These are phyloP conservation scores for Philhelius pedissequus DNA, from an alignment of 2,888 invertebrate genomes.

Conservation along the genomic window DNA sequence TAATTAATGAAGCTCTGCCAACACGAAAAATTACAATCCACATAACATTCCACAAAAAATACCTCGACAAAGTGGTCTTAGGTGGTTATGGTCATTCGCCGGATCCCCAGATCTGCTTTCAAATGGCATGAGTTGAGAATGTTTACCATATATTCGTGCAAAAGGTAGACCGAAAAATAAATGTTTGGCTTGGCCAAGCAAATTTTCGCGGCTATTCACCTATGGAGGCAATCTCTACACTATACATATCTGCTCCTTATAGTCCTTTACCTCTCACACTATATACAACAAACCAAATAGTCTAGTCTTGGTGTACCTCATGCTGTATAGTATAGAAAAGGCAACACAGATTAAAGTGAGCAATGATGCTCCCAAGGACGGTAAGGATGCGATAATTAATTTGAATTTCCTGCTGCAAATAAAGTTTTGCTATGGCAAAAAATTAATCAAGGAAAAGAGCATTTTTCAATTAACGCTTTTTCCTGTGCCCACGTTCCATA, in stretches of 20 bases:
- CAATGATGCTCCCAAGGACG: conserved; percentile 54
- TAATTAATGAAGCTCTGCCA: conserved; percentile 65
- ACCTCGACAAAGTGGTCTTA: conserved; percentile 65
- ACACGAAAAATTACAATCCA: conserved; percentile 68
- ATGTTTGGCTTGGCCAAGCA: conserved; percentile 61
- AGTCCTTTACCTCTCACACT: neutral
- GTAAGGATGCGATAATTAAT: conserved; percentile 67
- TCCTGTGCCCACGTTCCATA: conserved; percentile 50
- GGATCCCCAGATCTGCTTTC: neutral
- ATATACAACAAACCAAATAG: neutral
- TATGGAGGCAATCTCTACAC: conserved; percentile 16
- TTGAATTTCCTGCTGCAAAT: conserved; percentile 68
- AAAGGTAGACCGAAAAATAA: conserved; percentile 62
- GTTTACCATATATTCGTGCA: neutral
- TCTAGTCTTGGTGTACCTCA: conserved; percentile 16
- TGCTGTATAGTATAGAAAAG: neutral
- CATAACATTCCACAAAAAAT: conserved; percentile 68
- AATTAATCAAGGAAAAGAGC: conserved; percentile 69
- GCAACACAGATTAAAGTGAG: conserved; percentile 62
- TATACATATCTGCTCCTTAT: neutral
- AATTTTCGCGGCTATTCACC: conserved; percentile 68
- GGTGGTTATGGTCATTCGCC: conserved; percentile 25
- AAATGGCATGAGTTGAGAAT: neutral
- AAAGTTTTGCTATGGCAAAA: conserved; percentile 67
- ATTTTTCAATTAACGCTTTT: conserved; percentile 69